Evolutionary conservation across 1,140 invertebrate species (phyloP), one percentile per base, ranked within the genome.

Genomic region (Drosophila rhopaloa): DNA sequence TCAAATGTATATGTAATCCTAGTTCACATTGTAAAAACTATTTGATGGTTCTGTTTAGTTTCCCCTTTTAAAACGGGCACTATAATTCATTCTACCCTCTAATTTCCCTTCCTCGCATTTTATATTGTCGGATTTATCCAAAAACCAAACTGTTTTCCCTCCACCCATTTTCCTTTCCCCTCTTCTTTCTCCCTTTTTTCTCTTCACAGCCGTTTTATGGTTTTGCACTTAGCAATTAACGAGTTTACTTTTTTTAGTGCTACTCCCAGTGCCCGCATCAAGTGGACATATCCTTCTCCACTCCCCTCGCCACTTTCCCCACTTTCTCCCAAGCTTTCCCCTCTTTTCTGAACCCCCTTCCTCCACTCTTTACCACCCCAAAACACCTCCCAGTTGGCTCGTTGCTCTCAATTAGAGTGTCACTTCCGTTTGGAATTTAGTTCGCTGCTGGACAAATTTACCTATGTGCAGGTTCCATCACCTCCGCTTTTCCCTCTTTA

Each of bases 211-310:
- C 75, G 63, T 82, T 82, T 82, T 82, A 82, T 79, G 79, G 75
- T 66, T 78, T 82, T 82, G 80, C 79, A 82, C 79, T 82, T 79
- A 82, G 80, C 80, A 81, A 82, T 82, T 82, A 82, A 82, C 80
- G 70, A 82, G 80, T 82, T 82, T 82, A 82, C 80, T 78, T 70
- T 82, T 66, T 82, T 78, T 78, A 77, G 54, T 70, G 63, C 56
- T 54, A 16, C 38, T 59, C 68, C 62, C 73, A 77, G 63, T 37
- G 56, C 73, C 73, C 75, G 63, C 56, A 76, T 77, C 63, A 76
- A 76, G 74, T 76, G 74, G 61, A 76, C 72, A 66, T 58, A 37
- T 50, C 47, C 53, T n/a, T 6, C 50, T 37, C 46, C 38, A 10
- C 32, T 57, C 37, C 13, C 0, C 53, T 11, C 13, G 0, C 1